Base-by-base conservation (phyloP, 2,797 vertebrate species). In the Epinephelus awoara region DNA sequence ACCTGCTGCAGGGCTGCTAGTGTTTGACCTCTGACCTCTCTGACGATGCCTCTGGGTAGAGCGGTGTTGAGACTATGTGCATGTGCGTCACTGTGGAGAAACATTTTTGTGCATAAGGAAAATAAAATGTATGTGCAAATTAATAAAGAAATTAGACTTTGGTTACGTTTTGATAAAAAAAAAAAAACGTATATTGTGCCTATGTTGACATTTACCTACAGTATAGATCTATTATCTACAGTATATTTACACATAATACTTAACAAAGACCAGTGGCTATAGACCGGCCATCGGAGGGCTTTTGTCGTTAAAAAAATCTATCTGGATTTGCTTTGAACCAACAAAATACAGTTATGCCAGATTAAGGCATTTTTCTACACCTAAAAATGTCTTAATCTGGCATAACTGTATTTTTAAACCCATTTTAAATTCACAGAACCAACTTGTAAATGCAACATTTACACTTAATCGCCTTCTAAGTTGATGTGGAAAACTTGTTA, bases 31-130 rank as follows among this genome's bases (percentile, higher is more conserved):
- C 55, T 6, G 23, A 49, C 50, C 34, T 69, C 46, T 54, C 66
- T 18, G 54, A 56, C 49, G 49, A 63, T 2, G 4, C 59, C 57
- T 82, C 47, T 62, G 46, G 57, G 58, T 19, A 75, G 58, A 63
- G 19, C 40, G 47, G 42, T 18, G 15, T 9, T 50, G 8, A 67
- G 55, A 55, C 23, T 46, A 63, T 1, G 21, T 29, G 61, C 54
- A 29, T 29, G 44, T 21, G 61, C 13, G 40, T 56, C 57, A 21
- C 13, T 74, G 56, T 46, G 23, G 42, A 72, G 23, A 75, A 14
- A 65, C 2, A 21, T 44, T 29, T 11, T 3, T 15, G n/a, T 15
- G 23, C 59, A 65, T 25, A 23, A 54, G 52, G 19, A 67, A 54
- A 54, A 55, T 34, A 5, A 47, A 55, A 71, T 25, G 10, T 1